These are phyloP conservation scores for Tetragonisca angustula DNA, from an alignment of 2,888 invertebrate genomes.

Conservation along the genomic window DNA sequence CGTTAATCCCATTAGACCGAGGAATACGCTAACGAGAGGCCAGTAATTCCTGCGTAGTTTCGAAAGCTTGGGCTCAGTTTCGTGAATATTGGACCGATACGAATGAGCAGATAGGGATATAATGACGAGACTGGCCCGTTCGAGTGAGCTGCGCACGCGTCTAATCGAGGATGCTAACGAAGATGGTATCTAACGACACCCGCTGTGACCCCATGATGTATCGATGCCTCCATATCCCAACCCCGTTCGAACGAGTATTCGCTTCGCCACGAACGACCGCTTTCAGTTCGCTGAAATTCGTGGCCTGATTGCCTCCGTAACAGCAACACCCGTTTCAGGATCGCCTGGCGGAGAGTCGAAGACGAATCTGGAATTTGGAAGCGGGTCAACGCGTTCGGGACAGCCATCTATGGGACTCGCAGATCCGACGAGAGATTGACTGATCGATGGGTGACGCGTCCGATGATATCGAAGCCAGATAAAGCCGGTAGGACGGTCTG, in stretches of 20 bases:
- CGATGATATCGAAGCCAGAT: conserved; percentile 25
- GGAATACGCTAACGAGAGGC: conserved; percentile 16
- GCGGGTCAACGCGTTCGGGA: conserved; percentile 34
- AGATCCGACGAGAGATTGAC: conserved; percentile 52
- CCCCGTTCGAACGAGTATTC: conserved; percentile 48
- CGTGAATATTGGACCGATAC: conserved; percentile 73
- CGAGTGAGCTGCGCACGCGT: conserved; percentile 72
- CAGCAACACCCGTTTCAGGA: conserved; percentile 46
- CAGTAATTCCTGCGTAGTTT: conserved; percentile 28
- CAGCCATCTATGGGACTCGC: conserved; percentile 11
- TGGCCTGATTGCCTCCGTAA: conserved; percentile 48
- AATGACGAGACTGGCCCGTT: conserved; percentile 75
- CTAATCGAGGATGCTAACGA: conserved; percentile 77
- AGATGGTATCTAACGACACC: conserved; percentile 80
- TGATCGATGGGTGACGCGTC: conserved; percentile 47
- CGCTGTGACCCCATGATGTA: conserved; percentile 81
- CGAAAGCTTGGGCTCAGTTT: conserved; percentile 34
- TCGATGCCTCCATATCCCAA: conserved; percentile 78
- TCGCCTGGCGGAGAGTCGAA: no score
- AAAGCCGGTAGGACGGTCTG: not conserved
- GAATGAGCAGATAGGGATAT: conserved; percentile 75
- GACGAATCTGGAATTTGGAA: conserved; percentile 45
- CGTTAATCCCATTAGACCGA: conserved; percentile 37
- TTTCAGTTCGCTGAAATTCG: conserved; percentile 51
- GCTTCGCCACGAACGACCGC: conserved; percentile 28